These are phyloP conservation scores for Ischnus inquisitorius DNA, from an alignment of 2,888 invertebrate genomes.

Conservation along the genomic window DNA sequence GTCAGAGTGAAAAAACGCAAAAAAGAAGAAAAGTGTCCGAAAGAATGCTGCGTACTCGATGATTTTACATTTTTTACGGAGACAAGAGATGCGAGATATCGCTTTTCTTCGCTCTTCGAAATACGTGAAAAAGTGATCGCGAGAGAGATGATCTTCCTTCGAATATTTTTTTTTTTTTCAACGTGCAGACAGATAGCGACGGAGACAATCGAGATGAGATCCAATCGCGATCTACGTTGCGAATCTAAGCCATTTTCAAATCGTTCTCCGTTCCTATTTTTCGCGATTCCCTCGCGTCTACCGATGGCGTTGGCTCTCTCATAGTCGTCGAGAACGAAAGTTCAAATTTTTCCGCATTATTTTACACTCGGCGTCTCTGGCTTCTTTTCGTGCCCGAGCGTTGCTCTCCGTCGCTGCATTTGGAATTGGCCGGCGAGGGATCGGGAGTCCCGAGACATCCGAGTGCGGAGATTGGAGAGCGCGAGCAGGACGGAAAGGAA, in stretches of 20 bases:
- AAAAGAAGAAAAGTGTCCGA: background rate
- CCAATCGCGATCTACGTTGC: too few species aligned
- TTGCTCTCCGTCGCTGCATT: conserved; percentile 6
- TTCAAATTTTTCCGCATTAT: conserved; percentile 4
- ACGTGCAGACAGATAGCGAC: too few species aligned
- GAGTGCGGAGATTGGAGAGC: conserved; percentile 24
- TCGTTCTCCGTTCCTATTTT: background rate
- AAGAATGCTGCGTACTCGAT: background rate
- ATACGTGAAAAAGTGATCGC: background rate
- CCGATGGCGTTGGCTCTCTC: background rate
- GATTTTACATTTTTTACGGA: conserved; percentile 1
- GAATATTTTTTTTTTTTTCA: background rate
- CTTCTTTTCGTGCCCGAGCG: background rate
- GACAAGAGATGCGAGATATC: background rate
- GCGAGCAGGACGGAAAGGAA: conserved; percentile 42
- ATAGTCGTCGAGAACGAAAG: background rate
- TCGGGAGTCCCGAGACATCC: conserved; percentile 30
- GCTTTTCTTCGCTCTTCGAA: background rate
- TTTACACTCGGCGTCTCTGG: background rate
- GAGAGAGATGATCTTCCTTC: too few species aligned
- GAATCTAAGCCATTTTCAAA: background rate
- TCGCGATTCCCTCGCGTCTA: background rate
- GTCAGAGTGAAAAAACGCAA: background rate
- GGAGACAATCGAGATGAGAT: too few species aligned
- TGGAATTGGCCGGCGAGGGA: conserved; percentile 61